Conservation (phyloP, 2,113 vertebrate genomes). For the Sardina pilchardus region DNA sequence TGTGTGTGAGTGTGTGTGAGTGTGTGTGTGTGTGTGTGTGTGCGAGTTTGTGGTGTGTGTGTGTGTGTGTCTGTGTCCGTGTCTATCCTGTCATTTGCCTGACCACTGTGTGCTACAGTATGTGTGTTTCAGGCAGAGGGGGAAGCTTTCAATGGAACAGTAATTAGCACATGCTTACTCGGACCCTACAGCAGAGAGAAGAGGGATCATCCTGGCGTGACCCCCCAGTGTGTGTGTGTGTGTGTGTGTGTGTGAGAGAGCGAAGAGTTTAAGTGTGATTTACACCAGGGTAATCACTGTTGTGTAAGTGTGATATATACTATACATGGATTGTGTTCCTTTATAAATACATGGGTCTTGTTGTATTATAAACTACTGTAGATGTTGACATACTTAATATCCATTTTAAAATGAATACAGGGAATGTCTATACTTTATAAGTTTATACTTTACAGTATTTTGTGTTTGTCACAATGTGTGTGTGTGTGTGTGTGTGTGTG, state of each 20-base stretch:
- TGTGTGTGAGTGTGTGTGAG: not conserved
- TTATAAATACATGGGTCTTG: not conserved
- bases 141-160: not conserved
- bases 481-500: not conserved
- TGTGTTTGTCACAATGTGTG: not conserved
- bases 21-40: not conserved
- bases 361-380: no score
- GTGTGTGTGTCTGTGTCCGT: not conserved
- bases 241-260: not conserved
- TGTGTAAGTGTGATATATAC: constrained; percentile 6
- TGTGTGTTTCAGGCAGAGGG: not conserved
- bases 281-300: not conserved
- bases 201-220: not conserved
- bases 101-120: not conserved
- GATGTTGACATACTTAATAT: no score
- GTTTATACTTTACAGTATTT: no score
- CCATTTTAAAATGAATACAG: no score
- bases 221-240: not conserved
- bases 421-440: no score
- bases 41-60: not conserved
- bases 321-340: not conserved
- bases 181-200: not conserved
- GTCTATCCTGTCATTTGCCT: not conserved
- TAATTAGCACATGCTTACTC: constrained; percentile 7
- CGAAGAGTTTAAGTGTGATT: not conserved